These are phyloP conservation scores for Nebria brevicollis DNA, from an alignment of 2,888 invertebrate genomes.

Conservation along the genomic window DNA sequence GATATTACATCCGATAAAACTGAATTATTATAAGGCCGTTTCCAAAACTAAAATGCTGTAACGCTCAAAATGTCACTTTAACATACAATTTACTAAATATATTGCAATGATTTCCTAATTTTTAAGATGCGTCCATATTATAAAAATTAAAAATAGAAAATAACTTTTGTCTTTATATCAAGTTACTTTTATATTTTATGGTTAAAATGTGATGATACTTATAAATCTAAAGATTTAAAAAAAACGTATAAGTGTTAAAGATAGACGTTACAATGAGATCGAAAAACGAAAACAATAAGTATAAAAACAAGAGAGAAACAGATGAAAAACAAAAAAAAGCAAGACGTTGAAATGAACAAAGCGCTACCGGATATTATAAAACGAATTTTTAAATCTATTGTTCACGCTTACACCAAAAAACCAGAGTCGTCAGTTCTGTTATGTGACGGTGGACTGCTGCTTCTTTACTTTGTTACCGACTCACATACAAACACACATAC, in stretches of 20 bases:
- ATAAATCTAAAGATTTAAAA: not conserved
- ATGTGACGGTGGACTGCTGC: not conserved
- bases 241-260: not conserved
- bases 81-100: not conserved
- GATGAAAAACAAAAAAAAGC: not conserved
- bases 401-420: slow-evolving; percentile 43
- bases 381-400: slow-evolving; percentile 46
- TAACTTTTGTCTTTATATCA: no score
- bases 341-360: slow-evolving; percentile 33
- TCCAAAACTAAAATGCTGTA: slow-evolving; percentile 9
- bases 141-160: no score
- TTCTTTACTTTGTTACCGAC: not conserved
- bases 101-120: no score
- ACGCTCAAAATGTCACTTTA: not conserved
- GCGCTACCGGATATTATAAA: slow-evolving; percentile 46
- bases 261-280: slow-evolving; percentile 5
- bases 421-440: slow-evolving; percentile 39
- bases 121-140: no score
- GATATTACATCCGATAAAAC: slow-evolving; percentile 39
- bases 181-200: no score
- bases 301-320: not conserved
- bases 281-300: not conserved
- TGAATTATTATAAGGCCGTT: slow-evolving; percentile 37
- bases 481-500: not conserved
- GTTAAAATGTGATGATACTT: no score